These are phyloP conservation scores for Nemurella pictetii DNA, from an alignment of 2,888 invertebrate genomes.

Conservation along the genomic window DNA sequence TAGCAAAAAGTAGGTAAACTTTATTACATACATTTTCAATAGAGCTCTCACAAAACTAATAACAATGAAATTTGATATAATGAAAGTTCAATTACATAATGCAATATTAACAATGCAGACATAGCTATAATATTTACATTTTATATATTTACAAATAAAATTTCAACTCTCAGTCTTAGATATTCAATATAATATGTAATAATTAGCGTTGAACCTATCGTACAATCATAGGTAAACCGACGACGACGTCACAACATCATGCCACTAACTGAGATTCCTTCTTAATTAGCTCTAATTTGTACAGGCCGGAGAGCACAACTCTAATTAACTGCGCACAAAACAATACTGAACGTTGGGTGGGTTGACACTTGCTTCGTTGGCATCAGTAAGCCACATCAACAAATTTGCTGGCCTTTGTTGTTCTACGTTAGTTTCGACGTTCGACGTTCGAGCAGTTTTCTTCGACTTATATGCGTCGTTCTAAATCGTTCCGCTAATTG, in stretches of 20 bases:
- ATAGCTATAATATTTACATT: conserved; percentile 40
- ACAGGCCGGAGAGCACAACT: conserved; percentile 38
- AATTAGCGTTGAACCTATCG: conserved; percentile 38
- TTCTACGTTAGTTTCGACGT: not conserved
- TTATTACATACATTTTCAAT: conserved; percentile 24
- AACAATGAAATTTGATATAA: conserved; percentile 34
- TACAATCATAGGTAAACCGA: conserved; percentile 25
- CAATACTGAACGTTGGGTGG: conserved; percentile 42
- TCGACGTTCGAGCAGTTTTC: not conserved
- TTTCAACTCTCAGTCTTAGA: conserved; percentile 41
- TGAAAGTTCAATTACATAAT: conserved; percentile 40
- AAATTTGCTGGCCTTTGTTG: not conserved
- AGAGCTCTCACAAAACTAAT: conserved; percentile 30
- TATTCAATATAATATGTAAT: conserved; percentile 38
- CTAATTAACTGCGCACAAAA: conserved; percentile 40
- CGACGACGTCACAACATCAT: conserved; percentile 2
- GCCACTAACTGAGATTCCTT: conserved; percentile 32
- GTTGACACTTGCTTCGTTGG: conserved; percentile 36
- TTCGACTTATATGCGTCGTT: not conserved
- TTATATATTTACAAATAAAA: conserved; percentile 41
- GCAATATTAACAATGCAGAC: conserved; percentile 42
- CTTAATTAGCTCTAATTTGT: conserved; percentile 41
- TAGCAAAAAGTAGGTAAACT: conserved; percentile 18
- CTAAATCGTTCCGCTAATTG: not conserved
- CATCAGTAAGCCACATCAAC: not conserved